A percentile compares a stretch with the other conserved stretches of the same genome.
These are phyloP conservation scores for Venturia canescens DNA, from an alignment of 1,140 invertebrate species.

Conservation along the genomic window DNA sequence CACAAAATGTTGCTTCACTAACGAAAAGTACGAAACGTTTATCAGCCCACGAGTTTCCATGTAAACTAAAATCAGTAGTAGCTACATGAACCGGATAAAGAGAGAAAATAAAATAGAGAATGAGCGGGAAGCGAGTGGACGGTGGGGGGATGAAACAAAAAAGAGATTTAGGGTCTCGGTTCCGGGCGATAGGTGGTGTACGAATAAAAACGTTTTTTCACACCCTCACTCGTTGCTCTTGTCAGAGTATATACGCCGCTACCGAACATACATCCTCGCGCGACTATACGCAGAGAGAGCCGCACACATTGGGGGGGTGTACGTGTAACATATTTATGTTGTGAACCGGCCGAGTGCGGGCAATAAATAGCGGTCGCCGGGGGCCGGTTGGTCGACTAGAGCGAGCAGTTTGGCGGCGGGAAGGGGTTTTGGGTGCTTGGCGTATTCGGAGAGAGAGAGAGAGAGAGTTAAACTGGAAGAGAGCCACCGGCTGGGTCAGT, in stretches of 20 bases:
- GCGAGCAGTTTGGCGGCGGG: conserved; percentile 11
- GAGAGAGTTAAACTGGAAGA: conserved; percentile 45
- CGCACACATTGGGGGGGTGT: conserved; percentile 53
- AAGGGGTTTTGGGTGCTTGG: conserved; percentile 18
- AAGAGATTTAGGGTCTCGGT: conserved; percentile 2
- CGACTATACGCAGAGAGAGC: background rate
- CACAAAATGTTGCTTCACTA: too few relatives aligned
- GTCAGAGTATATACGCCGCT: conserved; percentile 15
- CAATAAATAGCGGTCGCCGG: conserved; percentile 71
- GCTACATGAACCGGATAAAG: background rate
- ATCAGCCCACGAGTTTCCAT: background rate
- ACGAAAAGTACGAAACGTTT: too few relatives aligned
- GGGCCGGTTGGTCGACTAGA: conserved; percentile 51
- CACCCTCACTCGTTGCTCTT: conserved; percentile 21
- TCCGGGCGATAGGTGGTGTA: conserved; percentile 12
- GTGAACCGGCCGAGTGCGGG: conserved; percentile 75
- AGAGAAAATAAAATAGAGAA: background rate
- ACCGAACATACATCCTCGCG: background rate
- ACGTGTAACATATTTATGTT: conserved; percentile 76
- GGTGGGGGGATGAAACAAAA: conserved; percentile 16
- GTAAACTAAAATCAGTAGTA: background rate
- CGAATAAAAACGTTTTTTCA: conserved; percentile 41
- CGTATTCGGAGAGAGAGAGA: background rate
- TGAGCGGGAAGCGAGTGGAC: background rate
- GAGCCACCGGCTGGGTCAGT: conserved; percentile 55